Conservation (phyloP, 2,888 invertebrate genomes). For the Meiosimyza platycephala region DNA sequence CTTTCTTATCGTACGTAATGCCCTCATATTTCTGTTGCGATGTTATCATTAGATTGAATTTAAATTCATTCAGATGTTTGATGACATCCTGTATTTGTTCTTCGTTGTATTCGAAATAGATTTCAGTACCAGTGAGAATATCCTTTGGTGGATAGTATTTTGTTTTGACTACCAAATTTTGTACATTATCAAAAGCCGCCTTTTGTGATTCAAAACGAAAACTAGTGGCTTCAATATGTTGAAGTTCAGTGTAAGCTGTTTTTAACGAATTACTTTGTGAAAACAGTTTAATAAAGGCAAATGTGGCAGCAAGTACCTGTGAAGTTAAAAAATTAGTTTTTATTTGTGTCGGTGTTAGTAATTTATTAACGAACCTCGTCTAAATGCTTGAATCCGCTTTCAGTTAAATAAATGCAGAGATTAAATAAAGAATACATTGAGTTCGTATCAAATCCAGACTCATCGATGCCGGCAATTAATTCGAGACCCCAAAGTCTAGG, state of each 20-base stretch:
- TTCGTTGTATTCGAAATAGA: conserved; percentile 83
- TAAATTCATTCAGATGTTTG: conserved; percentile 56
- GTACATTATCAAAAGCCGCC: conserved; percentile 81
- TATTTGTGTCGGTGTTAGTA: background rate
- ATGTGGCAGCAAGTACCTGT: conserved; percentile 81
- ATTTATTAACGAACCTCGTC: conserved; percentile 69
- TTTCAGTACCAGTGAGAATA: conserved; percentile 80
- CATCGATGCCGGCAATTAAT: conserved; percentile 78
- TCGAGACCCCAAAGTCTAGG: conserved; percentile 81
- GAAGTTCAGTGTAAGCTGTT: conserved; percentile 69
- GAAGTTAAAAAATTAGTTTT: conserved; percentile 43
- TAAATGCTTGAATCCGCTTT: conserved; percentile 78
- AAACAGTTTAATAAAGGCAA: conserved; percentile 83
- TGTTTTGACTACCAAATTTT: conserved; percentile 81
- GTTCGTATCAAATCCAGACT: conserved; percentile 82
- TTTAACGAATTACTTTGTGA: conserved; percentile 58
- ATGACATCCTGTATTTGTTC: conserved; percentile 66
- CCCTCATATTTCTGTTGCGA: conserved; percentile 59
- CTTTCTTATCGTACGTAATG: conserved; percentile 72
- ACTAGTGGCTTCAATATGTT: conserved; percentile 79
- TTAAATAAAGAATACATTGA: conserved; percentile 82
- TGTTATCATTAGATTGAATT: conserved; percentile 65
- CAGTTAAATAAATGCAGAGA: conserved; percentile 80
- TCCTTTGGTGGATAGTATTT: conserved; percentile 83
- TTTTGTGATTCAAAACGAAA: conserved; percentile 80